Evolutionary conservation across 2,888 invertebrate genomes (phyloP), one percentile per base, ranked within the genome.

Genomic region (Perizoma flavofasciatum): DNA sequence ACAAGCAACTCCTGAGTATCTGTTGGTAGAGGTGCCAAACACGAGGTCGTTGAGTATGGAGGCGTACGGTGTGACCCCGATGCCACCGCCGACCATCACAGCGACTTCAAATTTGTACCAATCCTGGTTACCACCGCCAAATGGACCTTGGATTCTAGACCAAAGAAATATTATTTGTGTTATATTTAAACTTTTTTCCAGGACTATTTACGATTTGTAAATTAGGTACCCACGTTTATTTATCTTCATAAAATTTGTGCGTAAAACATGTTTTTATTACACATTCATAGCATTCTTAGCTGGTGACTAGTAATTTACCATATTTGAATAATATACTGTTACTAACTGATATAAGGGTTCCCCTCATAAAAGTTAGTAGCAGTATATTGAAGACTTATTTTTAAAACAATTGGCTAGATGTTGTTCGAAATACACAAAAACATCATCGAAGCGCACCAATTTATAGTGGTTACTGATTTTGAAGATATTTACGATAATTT

Each of bases 51-150:
- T 98, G 54, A 99, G 93, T 71, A 99, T 99, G 5, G 98, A 98
- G 0, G 98, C 98, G 79, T 99, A 99, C 0, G 99, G 99, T 0
- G 99, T 99, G 0, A 99, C 98, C 0, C 98, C 98, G 69, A 99
- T 99, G 6, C 98, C 98, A 33, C 98, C 98, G 0, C 98, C 98
- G 4, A 98, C 98, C 98, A 98, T 98, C 8, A 98, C 98, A 0
- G 98, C 98, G 7, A 98, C 98, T 83, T 98, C 98, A 79, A 98
- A 98, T 84, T 98, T 98, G 90, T 98, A 98, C 98, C 98, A 98
- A 86, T 98, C 98, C 82, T 99, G 98, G 89, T 99, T 99, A 8
- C 98, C 99, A 9, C 98, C 98, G 4, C 98, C 98, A 72, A 98
- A 99, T 0, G 99, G 99, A 6, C 98, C 98, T 84, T 98, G 98